A percentile compares a stretch with the other conserved stretches of the same genome.
phyloP scores from a whole-genome alignment of 1,140 invertebrate species.

The Camponotus vicinus region DNA sequence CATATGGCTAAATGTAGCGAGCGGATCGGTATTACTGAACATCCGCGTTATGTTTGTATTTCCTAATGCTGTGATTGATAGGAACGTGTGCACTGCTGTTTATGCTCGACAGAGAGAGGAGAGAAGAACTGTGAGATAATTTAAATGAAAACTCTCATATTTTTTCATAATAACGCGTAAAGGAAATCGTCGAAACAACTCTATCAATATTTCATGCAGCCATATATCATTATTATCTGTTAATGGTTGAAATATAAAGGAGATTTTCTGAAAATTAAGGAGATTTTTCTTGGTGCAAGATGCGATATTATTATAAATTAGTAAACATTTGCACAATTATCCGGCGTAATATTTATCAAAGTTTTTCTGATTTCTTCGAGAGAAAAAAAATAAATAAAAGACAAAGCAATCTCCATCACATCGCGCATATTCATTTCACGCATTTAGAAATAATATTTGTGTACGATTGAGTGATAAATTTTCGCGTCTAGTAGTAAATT shows the following conservation, averaged over 20 bases:
- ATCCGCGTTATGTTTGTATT: conserved; percentile 57
- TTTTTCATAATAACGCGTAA: neutral
- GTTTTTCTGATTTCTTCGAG: neutral
- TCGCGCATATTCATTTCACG: neutral
- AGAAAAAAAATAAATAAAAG: neutral
- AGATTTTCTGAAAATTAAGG: neutral
- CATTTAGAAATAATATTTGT: neutral
- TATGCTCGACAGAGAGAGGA: conserved; percentile 6
- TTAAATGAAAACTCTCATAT: conserved; percentile 20
- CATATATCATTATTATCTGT: neutral
- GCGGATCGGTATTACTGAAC: conserved; percentile 47
- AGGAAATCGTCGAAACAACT: conserved; percentile 14
- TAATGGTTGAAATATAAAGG: conserved; percentile 4
- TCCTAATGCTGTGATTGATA: conserved; percentile 59
- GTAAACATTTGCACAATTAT: neutral
- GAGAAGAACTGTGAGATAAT: neutral
- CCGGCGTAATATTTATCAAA: neutral
- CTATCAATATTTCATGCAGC: conserved; percentile 1
- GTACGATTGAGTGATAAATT: neutral
- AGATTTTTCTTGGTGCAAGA: neutral
- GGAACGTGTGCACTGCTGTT: conserved; percentile 29
- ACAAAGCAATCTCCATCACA: neutral
- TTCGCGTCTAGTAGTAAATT: neutral
- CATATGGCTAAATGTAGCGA: conserved; percentile 61
- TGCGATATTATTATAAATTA: conserved; percentile 9